Evolutionary conservation across 2,888 invertebrate genomes (phyloP).

Genomic region (Zhuqinia jingwanae): DNA sequence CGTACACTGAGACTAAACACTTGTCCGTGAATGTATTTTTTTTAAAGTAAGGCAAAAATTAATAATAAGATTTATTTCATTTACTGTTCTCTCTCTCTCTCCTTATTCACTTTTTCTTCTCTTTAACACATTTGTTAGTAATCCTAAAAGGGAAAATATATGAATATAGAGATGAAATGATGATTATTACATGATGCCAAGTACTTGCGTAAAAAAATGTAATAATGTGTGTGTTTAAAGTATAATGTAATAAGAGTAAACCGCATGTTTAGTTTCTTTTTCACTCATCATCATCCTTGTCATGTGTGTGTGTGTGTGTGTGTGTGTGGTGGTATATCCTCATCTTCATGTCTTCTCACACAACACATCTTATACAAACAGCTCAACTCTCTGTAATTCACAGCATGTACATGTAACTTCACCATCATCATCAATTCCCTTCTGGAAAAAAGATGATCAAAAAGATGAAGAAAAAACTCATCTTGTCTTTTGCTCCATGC

Average conservation of each 20-base stretch:
- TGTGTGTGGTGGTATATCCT: slow-evolving; percentile 58
- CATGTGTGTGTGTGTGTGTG: slow-evolving; percentile 69
- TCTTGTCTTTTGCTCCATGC: slow-evolving; percentile 43
- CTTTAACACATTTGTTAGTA: neutral
- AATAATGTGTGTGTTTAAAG: slow-evolving; percentile 19
- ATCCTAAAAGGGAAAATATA: neutral
- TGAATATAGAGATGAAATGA: neutral
- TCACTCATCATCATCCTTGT: slow-evolving; percentile 60
- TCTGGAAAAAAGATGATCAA: slow-evolving; percentile 38
- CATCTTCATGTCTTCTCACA: slow-evolving; percentile 14
- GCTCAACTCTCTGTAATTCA: neutral
- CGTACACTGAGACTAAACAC: neutral
- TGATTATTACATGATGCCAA: slow-evolving; percentile 2
- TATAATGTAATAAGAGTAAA: slow-evolving; percentile 54
- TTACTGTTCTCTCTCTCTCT: neutral
- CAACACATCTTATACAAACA: neutral
- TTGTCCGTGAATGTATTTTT: slow-evolving; percentile 4
- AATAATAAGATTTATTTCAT: slow-evolving; percentile 24
- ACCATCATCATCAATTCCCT: neutral
- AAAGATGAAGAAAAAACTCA: neutral
- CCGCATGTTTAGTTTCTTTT: slow-evolving; percentile 64
- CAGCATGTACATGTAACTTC: slow-evolving; percentile 12
- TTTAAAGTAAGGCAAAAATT: slow-evolving; percentile 27
- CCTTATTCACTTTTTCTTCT: neutral
- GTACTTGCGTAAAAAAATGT: slow-evolving; percentile 34